Evolutionary conservation across 2,888 invertebrate genomes (phyloP), one percentile per base, ranked within the genome.

Genomic region (Syritta pipiens): DNA sequence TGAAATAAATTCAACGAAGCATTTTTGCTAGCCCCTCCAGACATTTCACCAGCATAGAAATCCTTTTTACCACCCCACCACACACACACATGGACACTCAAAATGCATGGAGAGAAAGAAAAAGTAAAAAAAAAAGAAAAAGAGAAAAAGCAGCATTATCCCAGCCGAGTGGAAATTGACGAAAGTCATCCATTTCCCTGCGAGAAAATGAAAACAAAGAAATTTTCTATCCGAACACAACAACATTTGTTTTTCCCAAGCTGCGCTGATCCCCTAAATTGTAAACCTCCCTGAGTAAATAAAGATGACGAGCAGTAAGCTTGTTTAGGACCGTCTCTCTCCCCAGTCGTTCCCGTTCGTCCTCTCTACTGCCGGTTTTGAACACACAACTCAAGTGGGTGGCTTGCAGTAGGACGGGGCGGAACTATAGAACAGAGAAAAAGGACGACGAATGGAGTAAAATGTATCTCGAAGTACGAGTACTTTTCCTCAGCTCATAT

Each of bases 401-500:
- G n/a, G n/a, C n/a, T n/a, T n/a, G n/a, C n/a, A n/a, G n/a, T n/a
- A 37, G n/a, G 37, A 37, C 7, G 37, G 35, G 37, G 35, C 14
- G 9, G 35, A 6, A 28, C 19, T 10, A 53, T n/a, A 6, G n/a
- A 51, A 12, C 26, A 24, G n/a, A 10, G n/a, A 44, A 44, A 32
- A 5, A 22, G 22, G 24, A 32, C 24, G 32, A 17, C 40, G 20
- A 49, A 40, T 28, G 19, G 12, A 44, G 55, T 26, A 46, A 19
- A 57, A 37, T 17, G 28, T 30, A 55, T 55, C 53, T 24, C 19
- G 20, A 55, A 67, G 59, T n/a, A n/a, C n/a, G n/a, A n/a, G n/a
- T 32, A 51, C 68, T 59, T 42, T 51, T 37, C 32, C 12, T 44
- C 59, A 28, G 42, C 69, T 69, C 69, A 60, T 68, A 68, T 51